These are phyloP conservation scores for Euwallacea fornicatus DNA, from an alignment of 1,140 invertebrate species.

Conservation along the genomic window DNA sequence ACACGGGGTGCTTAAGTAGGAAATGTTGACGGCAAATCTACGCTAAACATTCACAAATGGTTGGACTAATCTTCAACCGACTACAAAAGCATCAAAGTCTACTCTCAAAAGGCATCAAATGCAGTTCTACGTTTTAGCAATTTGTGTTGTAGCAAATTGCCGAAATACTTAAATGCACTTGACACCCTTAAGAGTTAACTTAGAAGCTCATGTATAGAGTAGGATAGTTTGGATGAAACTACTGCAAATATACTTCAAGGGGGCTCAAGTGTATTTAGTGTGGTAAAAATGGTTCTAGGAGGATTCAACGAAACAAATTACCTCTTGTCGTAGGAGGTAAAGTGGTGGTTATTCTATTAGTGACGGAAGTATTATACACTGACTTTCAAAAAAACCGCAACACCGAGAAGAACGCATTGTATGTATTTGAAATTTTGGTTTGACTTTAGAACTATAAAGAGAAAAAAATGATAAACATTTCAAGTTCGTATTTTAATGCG, in stretches of 20 bases:
- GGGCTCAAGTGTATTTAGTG: slow-evolving; percentile 14
- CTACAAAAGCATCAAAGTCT: slow-evolving; percentile 16
- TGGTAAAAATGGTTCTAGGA: neutral
- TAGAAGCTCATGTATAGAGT: neutral
- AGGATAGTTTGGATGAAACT: neutral
- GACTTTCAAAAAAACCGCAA: too few relatives aligned
- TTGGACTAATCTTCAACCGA: neutral
- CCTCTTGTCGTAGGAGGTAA: neutral
- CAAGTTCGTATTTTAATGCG: too few relatives aligned
- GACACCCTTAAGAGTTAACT: slow-evolving; percentile 10
- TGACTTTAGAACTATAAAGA: too few relatives aligned
- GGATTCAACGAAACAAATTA: neutral
- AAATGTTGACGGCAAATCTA: too few relatives aligned
- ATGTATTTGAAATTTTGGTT: too few relatives aligned
- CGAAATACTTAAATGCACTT: slow-evolving; percentile 15
- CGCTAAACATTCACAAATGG: too few relatives aligned
- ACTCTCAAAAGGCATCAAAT: slow-evolving; percentile 15
- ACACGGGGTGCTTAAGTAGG: too few relatives aligned
- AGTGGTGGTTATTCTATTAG: neutral
- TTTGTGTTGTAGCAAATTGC: neutral
- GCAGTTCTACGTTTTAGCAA: neutral
- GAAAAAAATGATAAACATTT: too few relatives aligned
- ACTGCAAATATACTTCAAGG: neutral
- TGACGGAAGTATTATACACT: too few relatives aligned
- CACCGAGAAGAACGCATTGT: too few relatives aligned